Base-by-base conservation (phyloP, 92 coral and sea anemone genomes). In the Epizoanthus ramosus region DNA sequence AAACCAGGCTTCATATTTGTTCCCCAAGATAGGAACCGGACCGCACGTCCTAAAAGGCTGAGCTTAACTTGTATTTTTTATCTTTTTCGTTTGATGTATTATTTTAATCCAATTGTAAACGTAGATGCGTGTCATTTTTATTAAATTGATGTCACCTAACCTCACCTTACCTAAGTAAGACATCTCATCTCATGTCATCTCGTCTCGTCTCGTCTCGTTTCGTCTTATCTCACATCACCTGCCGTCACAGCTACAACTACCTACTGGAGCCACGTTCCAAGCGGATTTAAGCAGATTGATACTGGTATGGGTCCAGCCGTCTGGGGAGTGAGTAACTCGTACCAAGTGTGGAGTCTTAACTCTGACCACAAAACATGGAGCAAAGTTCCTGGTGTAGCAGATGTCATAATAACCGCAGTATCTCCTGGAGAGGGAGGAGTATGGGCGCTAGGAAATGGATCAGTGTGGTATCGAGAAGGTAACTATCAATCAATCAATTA, bases 401-500 rank as follows among this genome's bases (percentile, higher is more conserved):
- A 68, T 58, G 28, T 12, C 23, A 35, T 65, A 18, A 59, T 77
- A 60, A 43, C 71, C 24, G 63, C 41, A 10, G 71, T 61, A 22
- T 77, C 82, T 13, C 71, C 82, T 4, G 82, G 82, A 37, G 82
- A 77, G 82, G 82, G 82, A 13, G 82, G 82, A 23, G 82, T 77
- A 12, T 77, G 82, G 82, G 82, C 82, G 15, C 61, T 77, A 37
- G 82, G 70, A 22, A 57, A 56, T 4, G 45, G 25, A 21, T 60
- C 56, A 37, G 41, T 69, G 12, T 61, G 61, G 3, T 77, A 77
- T 45, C 82, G 82, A 22, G 82, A 61, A 4, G 70, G 82, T 77
- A 37, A 77, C 71, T 9, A 50, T 10, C 5, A 37, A 37, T 37
- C 43, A 37, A 37, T 37, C 6, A 37, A 37, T 37, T 0, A 37